phyloP scores from a whole-genome alignment of 2,888 invertebrate genomes.

The Hemistola chrysoprasaria region DNA sequence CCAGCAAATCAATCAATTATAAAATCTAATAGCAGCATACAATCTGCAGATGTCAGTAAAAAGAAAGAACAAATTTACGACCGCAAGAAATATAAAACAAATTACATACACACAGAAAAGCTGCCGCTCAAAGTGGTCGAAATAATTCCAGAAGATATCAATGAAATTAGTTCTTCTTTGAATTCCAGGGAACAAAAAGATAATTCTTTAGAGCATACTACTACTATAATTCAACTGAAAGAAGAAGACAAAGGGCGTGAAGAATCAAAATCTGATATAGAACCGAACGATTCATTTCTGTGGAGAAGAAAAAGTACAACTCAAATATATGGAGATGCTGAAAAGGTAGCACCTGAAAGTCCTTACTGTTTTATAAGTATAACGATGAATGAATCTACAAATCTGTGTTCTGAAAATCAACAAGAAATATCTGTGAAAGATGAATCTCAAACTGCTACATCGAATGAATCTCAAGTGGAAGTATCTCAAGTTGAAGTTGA shows the following conservation, averaged over 20 bases:
- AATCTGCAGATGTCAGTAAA: slow-evolving; percentile 36
- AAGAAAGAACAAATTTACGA: slow-evolving; percentile 69
- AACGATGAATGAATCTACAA: slow-evolving; percentile 45
- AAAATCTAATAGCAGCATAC: slow-evolving; percentile 36
- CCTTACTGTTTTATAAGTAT: slow-evolving; percentile 60
- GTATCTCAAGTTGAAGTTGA: slow-evolving; percentile 46
- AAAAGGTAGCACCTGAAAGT: slow-evolving; percentile 57
- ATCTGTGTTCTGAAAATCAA: slow-evolving; percentile 41
- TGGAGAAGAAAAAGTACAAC: slow-evolving; percentile 80
- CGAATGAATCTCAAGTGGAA: slow-evolving; percentile 46
- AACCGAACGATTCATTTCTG: slow-evolving; percentile 86
- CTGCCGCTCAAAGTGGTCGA: slow-evolving; percentile 68
- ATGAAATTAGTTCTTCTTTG: slow-evolving; percentile 41
- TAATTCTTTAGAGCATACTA: slow-evolving; percentile 16
- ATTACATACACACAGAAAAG: slow-evolving; percentile 72
- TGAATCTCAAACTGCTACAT: slow-evolving; percentile 42
- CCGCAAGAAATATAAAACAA: slow-evolving; percentile 70
- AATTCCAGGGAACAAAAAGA: slow-evolving; percentile 23
- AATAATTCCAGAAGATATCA: slow-evolving; percentile 72
- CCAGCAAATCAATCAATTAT: slow-evolving; percentile 36
- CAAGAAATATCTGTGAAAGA: slow-evolving; percentile 40
- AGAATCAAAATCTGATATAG: slow-evolving; percentile 62
- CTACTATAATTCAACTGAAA: slow-evolving; percentile 15
- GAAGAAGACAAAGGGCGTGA: slow-evolving; percentile 44
- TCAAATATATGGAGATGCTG: slow-evolving; percentile 66